Evolutionary conservation across 92 coral and sea anemone genomes (phyloP), one percentile per base, ranked within the genome.

Genomic region (Blastomussa wellsi): DNA sequence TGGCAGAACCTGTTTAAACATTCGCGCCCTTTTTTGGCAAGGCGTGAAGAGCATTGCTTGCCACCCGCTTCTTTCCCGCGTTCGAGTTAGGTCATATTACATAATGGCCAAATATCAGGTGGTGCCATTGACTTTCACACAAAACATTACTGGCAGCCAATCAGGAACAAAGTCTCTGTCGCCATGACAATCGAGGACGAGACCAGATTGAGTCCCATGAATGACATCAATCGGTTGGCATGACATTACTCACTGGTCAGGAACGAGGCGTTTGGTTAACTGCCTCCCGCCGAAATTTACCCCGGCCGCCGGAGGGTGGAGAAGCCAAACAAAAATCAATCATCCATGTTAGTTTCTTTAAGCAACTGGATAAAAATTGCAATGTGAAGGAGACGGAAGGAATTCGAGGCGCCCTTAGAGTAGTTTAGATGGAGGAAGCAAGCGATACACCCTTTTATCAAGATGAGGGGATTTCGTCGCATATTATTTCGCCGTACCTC

Each of bases 361-460:
- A 88, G 82, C 39, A 88, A 86, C 88, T 19, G 14, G 29, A 22
- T 36, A 6, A 51, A 38, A 31, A 12, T 52, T 33, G 80, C 87
- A 39, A 83, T 83, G 87, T 83, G 80, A 85, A 85, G 83, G 83
- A 39, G 76, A 83, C 53, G 39, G 79, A 55, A 55, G 31, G 49
- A 60, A 4, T 52, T 48, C 82, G 69, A 60, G 64, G 72, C 78
- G 81, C 59, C 87, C 57, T 95, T 94, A 92, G 95, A 83, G 88
- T 90, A 86, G 96, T 79, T 88, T 85, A 70, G 88, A 97, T 97
- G 99, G 99, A 97, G 60, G 98, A 97, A 77, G 88, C 96, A 41
- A 90, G 90, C 62, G 99, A 97, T 49, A 89, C 99, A 17, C 95
- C 94, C 48, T 97, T 97, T 79, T 97, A 97, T 67, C 99, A 97